These are phyloP conservation scores for Drosophila repletoides DNA, from an alignment of 1,140 invertebrate genomes.

Conservation along the genomic window DNA sequence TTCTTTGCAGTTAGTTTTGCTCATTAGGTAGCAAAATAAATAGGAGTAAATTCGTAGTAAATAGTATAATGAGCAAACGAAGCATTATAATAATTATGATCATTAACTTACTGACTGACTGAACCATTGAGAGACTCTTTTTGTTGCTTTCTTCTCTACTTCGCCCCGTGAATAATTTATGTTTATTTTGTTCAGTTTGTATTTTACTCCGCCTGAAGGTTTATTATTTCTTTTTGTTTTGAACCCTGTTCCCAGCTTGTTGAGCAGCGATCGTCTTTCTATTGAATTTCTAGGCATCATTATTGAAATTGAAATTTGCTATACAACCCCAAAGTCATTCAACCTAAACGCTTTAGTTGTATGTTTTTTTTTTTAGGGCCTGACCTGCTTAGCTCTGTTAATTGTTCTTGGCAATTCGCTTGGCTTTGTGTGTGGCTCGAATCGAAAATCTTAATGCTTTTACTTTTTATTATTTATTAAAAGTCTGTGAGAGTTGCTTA, in stretches of 20 bases:
- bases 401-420: slow-evolving; percentile 37
- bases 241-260: neutral
- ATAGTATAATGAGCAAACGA: slow-evolving; percentile 57
- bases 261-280: neutral
- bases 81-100: slow-evolving; percentile 63
- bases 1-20: slow-evolving; percentile 6
- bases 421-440: slow-evolving; percentile 8
- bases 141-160: slow-evolving; percentile 26
- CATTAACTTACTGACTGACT: slow-evolving; percentile 73
- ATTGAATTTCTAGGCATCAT: slow-evolving; percentile 45
- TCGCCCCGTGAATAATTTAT: slow-evolving; percentile 43
- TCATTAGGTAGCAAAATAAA: slow-evolving; percentile 52
- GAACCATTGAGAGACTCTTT: slow-evolving; percentile 42
- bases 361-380: slow-evolving; percentile 10
- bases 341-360: slow-evolving; percentile 53
- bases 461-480: slow-evolving; percentile 42
- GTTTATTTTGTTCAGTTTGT: slow-evolving; percentile 24
- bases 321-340: slow-evolving; percentile 60
- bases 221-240: slow-evolving; percentile 6
- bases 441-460: slow-evolving; percentile 25
- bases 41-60: slow-evolving; percentile 32
- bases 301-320: slow-evolving; percentile 69
- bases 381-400: slow-evolving; percentile 45
- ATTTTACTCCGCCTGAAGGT: slow-evolving; percentile 13
- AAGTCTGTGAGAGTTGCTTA: neutral